phyloP scores from a whole-genome alignment of 37 sponge, comb jelly and placozoan genomes.

The Axinella damicornis region DNA sequence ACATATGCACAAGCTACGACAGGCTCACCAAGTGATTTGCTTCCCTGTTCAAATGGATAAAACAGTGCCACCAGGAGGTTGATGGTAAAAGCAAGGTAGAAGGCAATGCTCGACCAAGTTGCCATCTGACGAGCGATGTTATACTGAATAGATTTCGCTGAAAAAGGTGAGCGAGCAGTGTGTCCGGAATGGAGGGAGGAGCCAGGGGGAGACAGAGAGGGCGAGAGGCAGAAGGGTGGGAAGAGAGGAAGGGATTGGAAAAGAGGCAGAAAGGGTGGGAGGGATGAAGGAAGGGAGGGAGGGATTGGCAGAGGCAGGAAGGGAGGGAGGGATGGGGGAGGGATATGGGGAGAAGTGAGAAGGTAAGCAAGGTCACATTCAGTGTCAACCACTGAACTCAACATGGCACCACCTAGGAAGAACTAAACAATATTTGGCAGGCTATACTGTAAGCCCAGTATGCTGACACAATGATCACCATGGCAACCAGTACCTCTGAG shows the following conservation, averaged over 20 bases:
- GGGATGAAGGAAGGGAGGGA: no score
- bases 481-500: conserved; percentile 67
- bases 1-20: no score
- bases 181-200: not conserved
- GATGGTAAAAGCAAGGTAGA: conserved; percentile 82
- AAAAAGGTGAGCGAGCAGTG: no score
- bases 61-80: conserved; percentile 74
- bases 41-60: conserved; percentile 66
- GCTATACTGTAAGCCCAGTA: not conserved
- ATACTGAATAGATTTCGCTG: conserved; percentile 58
- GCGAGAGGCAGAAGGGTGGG: not conserved
- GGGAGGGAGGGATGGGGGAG: no score
- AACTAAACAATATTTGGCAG: not conserved
- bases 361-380: no score
- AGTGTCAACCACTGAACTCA: no score
- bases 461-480: not conserved
- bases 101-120: conserved; percentile 85
- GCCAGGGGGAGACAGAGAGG: no score
- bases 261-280: no score
- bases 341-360: no score
- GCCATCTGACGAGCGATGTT: conserved; percentile 68
- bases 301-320: no score
- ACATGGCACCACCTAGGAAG: no score
- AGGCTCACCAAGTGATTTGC: no score
- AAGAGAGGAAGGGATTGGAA: not conserved